Conservation (phyloP, 2,888 invertebrate genomes). For the Macrosoma leucophasiata region DNA sequence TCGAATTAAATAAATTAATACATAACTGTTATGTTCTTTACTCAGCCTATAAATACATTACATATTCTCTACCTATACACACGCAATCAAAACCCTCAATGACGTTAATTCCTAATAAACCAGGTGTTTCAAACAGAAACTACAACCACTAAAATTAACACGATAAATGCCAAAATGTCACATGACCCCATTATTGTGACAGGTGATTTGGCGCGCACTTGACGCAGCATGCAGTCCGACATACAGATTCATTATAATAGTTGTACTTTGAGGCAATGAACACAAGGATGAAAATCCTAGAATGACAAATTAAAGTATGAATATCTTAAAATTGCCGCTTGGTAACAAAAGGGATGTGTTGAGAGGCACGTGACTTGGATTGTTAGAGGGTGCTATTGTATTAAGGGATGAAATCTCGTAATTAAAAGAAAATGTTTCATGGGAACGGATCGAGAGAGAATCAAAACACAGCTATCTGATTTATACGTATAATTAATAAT, state of each 20-base stretch:
- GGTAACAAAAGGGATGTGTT: constrained; percentile 38
- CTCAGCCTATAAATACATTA: too few species aligned
- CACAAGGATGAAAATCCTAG: constrained; percentile 8
- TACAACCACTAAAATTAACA: too few species aligned
- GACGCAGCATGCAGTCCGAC: constrained; percentile 30
- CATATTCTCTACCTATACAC: too few species aligned
- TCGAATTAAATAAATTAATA: too few species aligned
- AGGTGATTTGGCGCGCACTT: constrained; percentile 43
- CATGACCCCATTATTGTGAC: constrained; percentile 48
- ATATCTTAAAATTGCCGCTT: too few species aligned
- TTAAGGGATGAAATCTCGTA: constrained; percentile 40
- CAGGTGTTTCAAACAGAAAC: too few species aligned
- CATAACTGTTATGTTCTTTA: too few species aligned
- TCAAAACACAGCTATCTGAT: too few species aligned
- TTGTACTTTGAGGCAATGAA: background rate
- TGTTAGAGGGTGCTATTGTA: too few species aligned
- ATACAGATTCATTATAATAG: constrained; percentile 8
- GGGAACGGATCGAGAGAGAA: constrained; percentile 14
- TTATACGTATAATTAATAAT: too few species aligned
- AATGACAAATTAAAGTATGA: constrained; percentile 3
- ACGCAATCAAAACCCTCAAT: too few species aligned
- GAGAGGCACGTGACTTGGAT: constrained; percentile 50
- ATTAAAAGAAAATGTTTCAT: constrained; percentile 38
- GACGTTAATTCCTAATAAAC: too few species aligned
- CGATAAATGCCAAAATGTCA: constrained; percentile 29